phyloP scores from a whole-genome alignment of 2,113 vertebrate genomes.

The Proteles cristata region DNA sequence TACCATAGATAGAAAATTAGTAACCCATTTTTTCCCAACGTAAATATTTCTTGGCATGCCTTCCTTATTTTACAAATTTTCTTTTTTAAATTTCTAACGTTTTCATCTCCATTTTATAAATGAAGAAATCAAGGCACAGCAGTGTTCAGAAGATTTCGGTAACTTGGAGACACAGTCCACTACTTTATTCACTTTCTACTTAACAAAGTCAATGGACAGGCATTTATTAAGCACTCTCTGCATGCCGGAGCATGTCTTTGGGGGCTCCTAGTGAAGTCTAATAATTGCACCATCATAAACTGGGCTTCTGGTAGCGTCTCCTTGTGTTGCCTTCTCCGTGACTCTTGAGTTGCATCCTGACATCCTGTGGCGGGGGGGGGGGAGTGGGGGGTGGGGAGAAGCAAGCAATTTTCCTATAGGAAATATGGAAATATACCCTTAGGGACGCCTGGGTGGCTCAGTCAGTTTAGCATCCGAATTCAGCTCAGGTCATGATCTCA shows the following conservation, averaged over 20 bases:
- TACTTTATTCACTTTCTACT: not conserved
- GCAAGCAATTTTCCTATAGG: not conserved
- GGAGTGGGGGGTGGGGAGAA: not conserved
- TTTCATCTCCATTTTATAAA: conserved; percentile 9
- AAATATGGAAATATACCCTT: not conserved
- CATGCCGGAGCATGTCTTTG: accelerated
- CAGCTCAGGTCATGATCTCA: too few species aligned
- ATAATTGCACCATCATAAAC: not conserved
- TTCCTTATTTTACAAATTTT: not conserved
- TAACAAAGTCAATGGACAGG: not conserved
- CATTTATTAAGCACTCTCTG: not conserved
- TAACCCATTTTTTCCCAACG: not conserved
- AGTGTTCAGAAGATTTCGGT: not conserved
- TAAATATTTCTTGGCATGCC: not conserved
- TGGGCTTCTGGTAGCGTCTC: not conserved
- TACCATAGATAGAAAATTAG: not conserved
- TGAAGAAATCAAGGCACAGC: not conserved
- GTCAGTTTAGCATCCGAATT: too few species aligned
- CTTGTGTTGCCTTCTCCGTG: not conserved
- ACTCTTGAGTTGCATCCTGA: not conserved
- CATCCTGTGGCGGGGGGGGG: not conserved
- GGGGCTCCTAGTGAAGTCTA: not conserved
- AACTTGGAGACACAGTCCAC: not conserved
- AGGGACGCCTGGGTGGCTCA: too few species aligned
- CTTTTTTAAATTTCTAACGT: not conserved